phyloP scores from a whole-genome alignment of 2,797 vertebrate genomes.

The Mus caroli region DNA sequence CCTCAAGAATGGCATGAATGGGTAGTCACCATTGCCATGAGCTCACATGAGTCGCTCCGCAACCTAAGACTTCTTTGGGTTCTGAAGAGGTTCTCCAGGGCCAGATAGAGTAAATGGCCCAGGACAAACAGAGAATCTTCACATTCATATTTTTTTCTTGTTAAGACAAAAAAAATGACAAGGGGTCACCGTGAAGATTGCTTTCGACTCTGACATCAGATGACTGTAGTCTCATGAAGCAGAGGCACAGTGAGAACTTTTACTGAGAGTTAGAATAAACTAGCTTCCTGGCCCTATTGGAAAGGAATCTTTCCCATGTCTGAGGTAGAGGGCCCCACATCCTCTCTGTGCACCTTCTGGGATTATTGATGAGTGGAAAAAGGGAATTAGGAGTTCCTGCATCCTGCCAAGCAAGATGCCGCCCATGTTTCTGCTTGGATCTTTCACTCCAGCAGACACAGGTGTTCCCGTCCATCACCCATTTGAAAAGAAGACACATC shows the following conservation, averaged over 20 bases:
- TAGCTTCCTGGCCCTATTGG: not conserved
- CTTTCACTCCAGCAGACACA: not conserved
- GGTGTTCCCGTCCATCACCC: not conserved
- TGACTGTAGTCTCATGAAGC: not conserved
- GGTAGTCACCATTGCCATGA: not conserved
- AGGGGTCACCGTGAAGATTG: not conserved
- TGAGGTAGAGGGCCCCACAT: no score
- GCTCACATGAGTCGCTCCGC: fast-evolving
- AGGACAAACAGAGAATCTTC: not conserved
- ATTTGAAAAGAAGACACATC: no score
- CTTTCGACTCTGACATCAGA: not conserved
- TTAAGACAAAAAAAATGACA: not conserved
- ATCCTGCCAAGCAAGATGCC: fast-evolving
- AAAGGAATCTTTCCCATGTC: not conserved
- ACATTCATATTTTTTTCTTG: not conserved
- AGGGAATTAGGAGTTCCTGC: not conserved
- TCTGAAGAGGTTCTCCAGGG: not conserved
- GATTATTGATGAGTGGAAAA: no score
- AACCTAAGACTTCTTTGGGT: not conserved
- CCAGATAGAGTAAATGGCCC: fast-evolving
- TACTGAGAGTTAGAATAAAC: not conserved
- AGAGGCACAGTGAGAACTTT: not conserved
- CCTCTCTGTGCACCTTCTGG: no score
- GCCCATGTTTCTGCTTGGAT: not conserved
- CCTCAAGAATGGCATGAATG: not conserved